phyloP scores from a whole-genome alignment of 2,888 invertebrate species.

The Odontothrips loti region DNA sequence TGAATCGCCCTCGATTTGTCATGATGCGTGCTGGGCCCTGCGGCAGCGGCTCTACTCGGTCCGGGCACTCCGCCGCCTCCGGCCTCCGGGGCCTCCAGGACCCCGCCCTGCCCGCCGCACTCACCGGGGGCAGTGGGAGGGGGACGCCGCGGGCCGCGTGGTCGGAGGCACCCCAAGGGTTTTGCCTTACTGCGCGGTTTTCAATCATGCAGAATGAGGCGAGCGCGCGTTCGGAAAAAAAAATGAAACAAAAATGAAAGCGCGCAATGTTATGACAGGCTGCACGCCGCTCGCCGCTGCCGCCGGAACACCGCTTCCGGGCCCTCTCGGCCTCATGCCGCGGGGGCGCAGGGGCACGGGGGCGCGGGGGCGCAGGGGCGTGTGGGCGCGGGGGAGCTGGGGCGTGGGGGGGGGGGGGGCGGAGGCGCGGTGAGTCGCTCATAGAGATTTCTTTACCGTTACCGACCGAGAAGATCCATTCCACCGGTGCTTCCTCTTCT shows the following conservation, averaged over 20 bases:
- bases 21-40: background rate
- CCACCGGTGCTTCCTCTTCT: background rate
- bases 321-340: background rate
- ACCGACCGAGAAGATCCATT: background rate
- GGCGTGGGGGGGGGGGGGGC: no score
- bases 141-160: background rate
- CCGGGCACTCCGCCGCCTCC: no score
- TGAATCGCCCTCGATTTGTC: background rate
- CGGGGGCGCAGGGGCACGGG: background rate
- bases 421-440: background rate
- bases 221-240: background rate
- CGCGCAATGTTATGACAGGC: slow-evolving; percentile 18
- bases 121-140: background rate
- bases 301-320: no score
- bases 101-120: no score
- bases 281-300: no score
- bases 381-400: no score
- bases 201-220: slow-evolving; percentile 20
- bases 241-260: slow-evolving; percentile 12
- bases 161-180: no score
- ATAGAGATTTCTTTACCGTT: slow-evolving; percentile 23
- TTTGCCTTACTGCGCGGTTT: background rate
- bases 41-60: background rate
- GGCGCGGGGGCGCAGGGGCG: no score
- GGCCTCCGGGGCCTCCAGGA: no score